Percentiles rank a stretch among this genome's conserved stretches.
These are phyloP conservation scores for Felis chaus DNA, from an alignment of 2,113 vertebrate species.

Conservation along the genomic window DNA sequence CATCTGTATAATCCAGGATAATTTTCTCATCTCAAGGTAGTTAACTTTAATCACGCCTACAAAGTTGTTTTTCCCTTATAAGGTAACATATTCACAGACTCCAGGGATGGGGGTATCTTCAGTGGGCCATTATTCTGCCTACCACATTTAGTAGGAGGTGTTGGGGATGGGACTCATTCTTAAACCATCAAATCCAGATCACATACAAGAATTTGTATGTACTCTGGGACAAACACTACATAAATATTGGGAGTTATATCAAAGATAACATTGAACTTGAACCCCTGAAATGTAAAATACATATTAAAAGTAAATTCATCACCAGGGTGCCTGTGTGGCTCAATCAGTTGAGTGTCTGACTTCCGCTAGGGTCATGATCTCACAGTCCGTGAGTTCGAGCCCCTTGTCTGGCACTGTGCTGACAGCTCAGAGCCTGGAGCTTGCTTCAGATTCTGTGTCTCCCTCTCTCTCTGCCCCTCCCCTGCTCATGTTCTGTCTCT, in stretches of 20 bases:
- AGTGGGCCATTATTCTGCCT: not conserved
- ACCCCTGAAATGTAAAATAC: slow-evolving; percentile 15
- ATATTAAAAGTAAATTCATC: not conserved
- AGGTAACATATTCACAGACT: not conserved
- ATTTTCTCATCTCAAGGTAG: not conserved
- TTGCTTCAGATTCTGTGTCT: no score
- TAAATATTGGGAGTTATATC: not conserved
- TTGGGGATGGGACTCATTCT: not conserved
- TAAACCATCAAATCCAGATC: not conserved
- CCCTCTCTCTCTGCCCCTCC: no score
- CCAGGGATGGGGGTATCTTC: not conserved
- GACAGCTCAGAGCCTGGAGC: no score
- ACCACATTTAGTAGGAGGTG: not conserved
- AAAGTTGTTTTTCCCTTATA: not conserved
- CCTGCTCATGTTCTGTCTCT: no score
- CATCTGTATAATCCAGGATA: not conserved
- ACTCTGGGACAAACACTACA: not conserved
- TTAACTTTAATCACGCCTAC: not conserved
- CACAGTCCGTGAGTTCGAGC: no score
- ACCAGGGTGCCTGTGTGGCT: no score
- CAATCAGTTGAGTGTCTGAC: no score
- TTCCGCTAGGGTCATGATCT: no score
- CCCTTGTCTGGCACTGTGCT: no score
- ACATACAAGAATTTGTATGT: not conserved
- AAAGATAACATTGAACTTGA: not conserved